Evolutionary conservation across 30 jellyfish, hydroid and myxozoan species (phyloP).

Genomic region (Clytia hemisphaerica): DNA sequence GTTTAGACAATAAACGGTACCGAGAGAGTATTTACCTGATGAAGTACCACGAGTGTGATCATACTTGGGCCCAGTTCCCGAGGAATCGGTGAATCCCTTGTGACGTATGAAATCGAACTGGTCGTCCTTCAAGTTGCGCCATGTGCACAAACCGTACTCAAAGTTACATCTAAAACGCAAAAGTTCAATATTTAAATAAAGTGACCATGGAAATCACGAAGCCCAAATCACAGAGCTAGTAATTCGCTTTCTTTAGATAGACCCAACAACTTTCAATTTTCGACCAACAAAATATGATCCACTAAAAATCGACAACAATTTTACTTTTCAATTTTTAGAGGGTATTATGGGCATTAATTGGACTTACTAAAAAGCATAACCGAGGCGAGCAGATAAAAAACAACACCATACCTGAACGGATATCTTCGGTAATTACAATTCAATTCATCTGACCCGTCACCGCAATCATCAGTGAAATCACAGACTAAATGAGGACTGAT

Average conservation of each 20-base stretch:
- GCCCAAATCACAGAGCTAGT: not conserved
- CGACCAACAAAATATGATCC: too few relatives aligned
- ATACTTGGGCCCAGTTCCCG: slow-evolving; percentile 93
- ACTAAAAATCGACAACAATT: too few relatives aligned
- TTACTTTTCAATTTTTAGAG: too few relatives aligned
- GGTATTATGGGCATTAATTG: too few relatives aligned
- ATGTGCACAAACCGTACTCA: slow-evolving; percentile 68
- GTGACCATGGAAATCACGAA: not conserved
- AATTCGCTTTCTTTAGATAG: not conserved
- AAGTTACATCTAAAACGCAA: slow-evolving; percentile 60
- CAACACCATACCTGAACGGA: slow-evolving; percentile 62
- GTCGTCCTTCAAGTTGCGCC: slow-evolving; percentile 87
- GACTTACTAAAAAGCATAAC: too few relatives aligned
- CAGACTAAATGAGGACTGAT: slow-evolving; percentile 47
- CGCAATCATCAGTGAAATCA: slow-evolving; percentile 95
- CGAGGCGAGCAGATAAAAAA: not conserved
- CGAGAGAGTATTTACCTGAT: slow-evolving; percentile 76
- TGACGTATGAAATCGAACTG: slow-evolving; percentile 88
- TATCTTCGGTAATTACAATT: slow-evolving; percentile 58
- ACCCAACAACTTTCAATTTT: not conserved
- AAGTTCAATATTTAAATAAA: not conserved
- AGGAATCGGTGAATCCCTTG: slow-evolving; percentile 76
- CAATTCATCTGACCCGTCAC: slow-evolving; percentile 84
- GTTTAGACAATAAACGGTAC: too few relatives aligned
- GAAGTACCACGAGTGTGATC: slow-evolving; percentile 98